Conservation (phyloP, 2,113 vertebrate species). For the Python bivittatus region DNA sequence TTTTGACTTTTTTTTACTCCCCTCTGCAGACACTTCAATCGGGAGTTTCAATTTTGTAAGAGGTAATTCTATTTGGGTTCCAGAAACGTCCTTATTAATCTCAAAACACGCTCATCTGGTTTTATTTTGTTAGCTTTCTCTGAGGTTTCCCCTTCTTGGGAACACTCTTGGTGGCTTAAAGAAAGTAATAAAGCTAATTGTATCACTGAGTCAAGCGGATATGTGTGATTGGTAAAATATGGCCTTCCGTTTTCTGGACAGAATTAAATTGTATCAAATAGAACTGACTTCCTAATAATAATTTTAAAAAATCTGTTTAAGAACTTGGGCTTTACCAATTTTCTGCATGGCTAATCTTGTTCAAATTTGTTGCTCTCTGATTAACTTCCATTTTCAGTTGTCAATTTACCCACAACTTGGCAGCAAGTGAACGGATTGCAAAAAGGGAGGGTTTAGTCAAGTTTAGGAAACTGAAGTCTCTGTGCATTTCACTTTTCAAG, state of each 20-base stretch:
- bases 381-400: background rate
- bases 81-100: background rate
- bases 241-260: background rate
- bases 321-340: background rate
- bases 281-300: background rate
- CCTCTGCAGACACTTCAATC: background rate
- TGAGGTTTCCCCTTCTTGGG: background rate
- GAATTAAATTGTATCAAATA: slow-evolving; percentile 15
- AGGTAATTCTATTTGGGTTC: background rate
- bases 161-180: background rate
- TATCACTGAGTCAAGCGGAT: background rate
- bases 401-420: background rate
- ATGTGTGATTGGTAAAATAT: background rate
- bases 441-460: background rate
- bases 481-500: slow-evolving; percentile 9
- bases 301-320: background rate
- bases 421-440: background rate
- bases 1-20: background rate
- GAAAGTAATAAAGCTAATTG: background rate
- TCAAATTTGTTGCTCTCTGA: background rate
- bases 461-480: background rate
- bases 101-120: background rate
- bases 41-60: background rate
- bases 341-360: background rate
- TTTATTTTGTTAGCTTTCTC: background rate